Evolutionary conservation across 1,140 invertebrate species (phyloP), one percentile per base, ranked within the genome.

Genomic region (Papilio polytes): DNA sequence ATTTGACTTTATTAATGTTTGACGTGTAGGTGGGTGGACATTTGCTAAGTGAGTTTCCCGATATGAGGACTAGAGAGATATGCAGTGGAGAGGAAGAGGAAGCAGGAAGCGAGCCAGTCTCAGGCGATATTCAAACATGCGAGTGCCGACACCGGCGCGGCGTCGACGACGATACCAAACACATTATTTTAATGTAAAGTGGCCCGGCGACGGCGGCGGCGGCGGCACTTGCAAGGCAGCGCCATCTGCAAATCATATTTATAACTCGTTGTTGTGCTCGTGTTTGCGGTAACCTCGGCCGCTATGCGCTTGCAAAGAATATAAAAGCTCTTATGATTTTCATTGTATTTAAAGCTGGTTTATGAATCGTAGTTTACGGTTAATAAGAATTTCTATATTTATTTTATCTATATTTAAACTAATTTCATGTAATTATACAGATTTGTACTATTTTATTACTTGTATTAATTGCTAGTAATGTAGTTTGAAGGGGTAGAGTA

Each of bases 181-280:
- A 15, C 13, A 70, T 36, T 15, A 31, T 70, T 70, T 26, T 31
- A 66, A 66, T 31, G 63, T 63, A 31, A 26, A 13, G 59, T 63
- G 22, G 59, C 22, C 3, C 53, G 53, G 18, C n/a, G n/a, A n/a
- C n/a, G n/a, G n/a, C n/a, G n/a, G n/a, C n/a, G n/a, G n/a, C 36
- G 15, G 53, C 13, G 36, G 53, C 46, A 13, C 46, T 41, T 8
- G n/a, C n/a, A 56, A 18, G n/a, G 53, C 53, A 56, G 59, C 26
- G 63, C 22, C 63, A 70, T 31, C 63, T 70, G 63, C 26, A 70
- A 15, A 36, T 70, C 26, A 70, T 63, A 63, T 15, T 70, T 31
- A 70, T 31, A 70, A 31, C 26, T 2, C 7, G 18, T 7, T 63
- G 0, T 26, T 63, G 59, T 26, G 59, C 22, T 26, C 22, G 59